These are phyloP conservation scores for Coreoperca whiteheadi DNA, from an alignment of 2,113 vertebrate genomes.

Conservation along the genomic window DNA sequence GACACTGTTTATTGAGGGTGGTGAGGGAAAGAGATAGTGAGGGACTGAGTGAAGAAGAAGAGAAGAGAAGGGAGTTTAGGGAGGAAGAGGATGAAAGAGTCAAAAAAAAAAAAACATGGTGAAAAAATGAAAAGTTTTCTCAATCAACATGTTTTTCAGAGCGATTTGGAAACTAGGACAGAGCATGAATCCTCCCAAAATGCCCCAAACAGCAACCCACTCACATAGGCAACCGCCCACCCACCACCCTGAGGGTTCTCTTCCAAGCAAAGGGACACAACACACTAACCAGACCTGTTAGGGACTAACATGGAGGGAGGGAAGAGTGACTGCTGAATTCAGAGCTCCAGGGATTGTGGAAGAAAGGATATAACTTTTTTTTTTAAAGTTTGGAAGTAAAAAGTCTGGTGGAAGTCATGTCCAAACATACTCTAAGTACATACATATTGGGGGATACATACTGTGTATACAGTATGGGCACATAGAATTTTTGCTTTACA, in stretches of 20 bases:
- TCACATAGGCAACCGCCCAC: conserved; percentile 11
- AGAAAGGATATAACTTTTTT: conserved; percentile 8
- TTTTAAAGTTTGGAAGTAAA: not conserved
- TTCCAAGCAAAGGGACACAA: conserved; percentile 38
- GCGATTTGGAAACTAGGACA: conserved; percentile 67
- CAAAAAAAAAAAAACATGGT: not conserved
- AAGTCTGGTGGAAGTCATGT: not conserved
- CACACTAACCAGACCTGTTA: conserved; percentile 18
- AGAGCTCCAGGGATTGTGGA: conserved; percentile 28
- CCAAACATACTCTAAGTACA: not conserved
- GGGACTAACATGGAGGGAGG: conserved; percentile 1
- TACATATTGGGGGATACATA: not conserved
- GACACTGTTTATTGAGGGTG: conserved; percentile 20
- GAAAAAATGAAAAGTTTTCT: conserved; percentile 9
- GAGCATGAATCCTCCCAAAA: conserved; percentile 30
- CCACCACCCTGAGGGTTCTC: conserved; percentile 43
- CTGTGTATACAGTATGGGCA: not conserved
- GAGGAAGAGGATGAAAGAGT: not conserved
- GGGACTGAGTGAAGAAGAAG: conserved; percentile 1
- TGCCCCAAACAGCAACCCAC: conserved; percentile 22
- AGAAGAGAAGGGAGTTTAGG: not conserved
- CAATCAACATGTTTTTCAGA: conserved; percentile 67
- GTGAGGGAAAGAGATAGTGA: conserved; percentile 1
- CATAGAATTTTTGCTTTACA: not conserved
- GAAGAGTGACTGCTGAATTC: conserved; percentile 11